Conservation (phyloP, 2,888 invertebrate genomes). For the Drosophila barbarae region DNA sequence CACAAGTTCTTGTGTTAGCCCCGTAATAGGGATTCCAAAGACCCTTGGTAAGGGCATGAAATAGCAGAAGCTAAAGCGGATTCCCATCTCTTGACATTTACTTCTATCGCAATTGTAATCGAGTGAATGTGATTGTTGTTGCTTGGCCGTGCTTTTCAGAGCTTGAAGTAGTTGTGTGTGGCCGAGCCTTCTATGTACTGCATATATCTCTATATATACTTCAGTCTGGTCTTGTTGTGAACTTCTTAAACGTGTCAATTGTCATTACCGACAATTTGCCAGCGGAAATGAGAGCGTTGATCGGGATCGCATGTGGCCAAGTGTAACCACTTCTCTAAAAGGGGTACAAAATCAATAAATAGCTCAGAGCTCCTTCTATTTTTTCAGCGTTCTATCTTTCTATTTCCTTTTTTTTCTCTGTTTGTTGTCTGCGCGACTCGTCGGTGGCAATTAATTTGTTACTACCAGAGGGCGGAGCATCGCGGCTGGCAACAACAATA, state of each 20-base stretch:
- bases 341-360: slow-evolving; percentile 62
- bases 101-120: slow-evolving; percentile 27
- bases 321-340: slow-evolving; percentile 1
- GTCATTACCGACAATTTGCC: slow-evolving; percentile 39
- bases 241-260: slow-evolving; percentile 39
- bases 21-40: neutral
- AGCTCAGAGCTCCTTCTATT: slow-evolving; percentile 53
- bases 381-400: neutral
- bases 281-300: slow-evolving; percentile 11
- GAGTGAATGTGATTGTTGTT: slow-evolving; percentile 23
- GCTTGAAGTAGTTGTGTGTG: slow-evolving; percentile 48
- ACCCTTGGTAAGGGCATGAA: slow-evolving; percentile 13
- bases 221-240: slow-evolving; percentile 3
- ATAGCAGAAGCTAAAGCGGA: slow-evolving; percentile 16
- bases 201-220: slow-evolving; percentile 4
- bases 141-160: slow-evolving; percentile 60
- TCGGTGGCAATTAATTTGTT: slow-evolving; percentile 68
- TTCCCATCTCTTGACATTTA: slow-evolving; percentile 35
- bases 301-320: slow-evolving; percentile 22
- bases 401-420: neutral
- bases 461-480: slow-evolving; percentile 38
- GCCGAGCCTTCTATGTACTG: slow-evolving; percentile 14
- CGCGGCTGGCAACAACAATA: slow-evolving; percentile 19
- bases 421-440: slow-evolving; percentile 38
- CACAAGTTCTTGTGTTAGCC: neutral